Percentiles rank a stretch among this genome's conserved stretches.
phyloP scores from a whole-genome alignment of 1,140 invertebrate genomes.

The Andrena cerasifolii region DNA sequence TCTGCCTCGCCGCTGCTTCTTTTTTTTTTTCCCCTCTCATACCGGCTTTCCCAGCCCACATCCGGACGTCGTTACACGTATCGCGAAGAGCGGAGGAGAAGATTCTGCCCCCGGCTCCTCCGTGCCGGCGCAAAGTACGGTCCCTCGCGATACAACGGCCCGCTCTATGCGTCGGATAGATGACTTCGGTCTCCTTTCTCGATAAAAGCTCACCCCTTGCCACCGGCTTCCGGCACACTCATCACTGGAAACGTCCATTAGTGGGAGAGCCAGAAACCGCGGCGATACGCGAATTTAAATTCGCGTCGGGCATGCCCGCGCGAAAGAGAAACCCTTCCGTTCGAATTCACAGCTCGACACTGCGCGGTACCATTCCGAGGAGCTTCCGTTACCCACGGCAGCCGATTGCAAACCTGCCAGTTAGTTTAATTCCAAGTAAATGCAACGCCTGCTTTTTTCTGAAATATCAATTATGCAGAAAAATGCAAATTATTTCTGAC shows the following conservation, averaged over 20 bases:
- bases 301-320: too few relatives aligned
- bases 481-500: too few relatives aligned
- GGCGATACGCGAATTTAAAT: slow-evolving; percentile 12
- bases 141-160: slow-evolving; percentile 1
- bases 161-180: slow-evolving; percentile 29
- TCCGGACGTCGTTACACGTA: slow-evolving; percentile 48
- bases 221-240: slow-evolving; percentile 30
- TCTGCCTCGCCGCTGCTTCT: slow-evolving; percentile 20
- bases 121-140: slow-evolving; percentile 21
- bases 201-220: slow-evolving; percentile 38
- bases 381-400: too few relatives aligned
- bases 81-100: slow-evolving; percentile 11
- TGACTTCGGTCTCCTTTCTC: slow-evolving; percentile 35
- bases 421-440: too few relatives aligned
- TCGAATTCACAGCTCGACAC: too few relatives aligned
- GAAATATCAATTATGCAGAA: too few relatives aligned
- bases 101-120: slow-evolving; percentile 27
- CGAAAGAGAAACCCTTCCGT: too few relatives aligned
- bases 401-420: too few relatives aligned
- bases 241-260: slow-evolving; percentile 32
- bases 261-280: neutral
- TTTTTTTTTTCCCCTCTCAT: slow-evolving; percentile 27
- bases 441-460: too few relatives aligned
- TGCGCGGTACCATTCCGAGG: too few relatives aligned
- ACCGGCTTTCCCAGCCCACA: slow-evolving; percentile 44